Conservation (phyloP, 2,113 vertebrate species). For the Gymnogyps californianus region DNA sequence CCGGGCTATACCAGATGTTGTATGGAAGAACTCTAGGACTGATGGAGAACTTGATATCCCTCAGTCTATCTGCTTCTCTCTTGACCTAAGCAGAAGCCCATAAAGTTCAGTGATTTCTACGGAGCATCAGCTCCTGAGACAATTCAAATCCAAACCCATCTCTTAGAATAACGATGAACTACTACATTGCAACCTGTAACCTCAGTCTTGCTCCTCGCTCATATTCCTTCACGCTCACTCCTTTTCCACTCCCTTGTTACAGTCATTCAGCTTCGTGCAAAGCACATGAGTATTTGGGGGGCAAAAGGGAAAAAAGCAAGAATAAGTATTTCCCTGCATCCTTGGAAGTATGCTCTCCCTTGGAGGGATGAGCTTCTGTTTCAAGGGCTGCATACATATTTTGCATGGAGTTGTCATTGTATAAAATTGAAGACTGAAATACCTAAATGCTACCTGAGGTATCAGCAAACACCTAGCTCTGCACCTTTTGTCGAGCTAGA, state of each 20-base stretch:
- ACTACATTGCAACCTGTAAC: not conserved
- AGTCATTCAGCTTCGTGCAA: not conserved
- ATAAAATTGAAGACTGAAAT: not conserved
- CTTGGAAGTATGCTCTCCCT: not conserved
- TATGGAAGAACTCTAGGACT: not conserved
- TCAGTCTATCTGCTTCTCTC: not conserved
- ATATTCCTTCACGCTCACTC: not conserved
- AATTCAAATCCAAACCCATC: not conserved
- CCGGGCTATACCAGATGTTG: not conserved
- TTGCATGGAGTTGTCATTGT: not conserved
- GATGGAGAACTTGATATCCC: not conserved
- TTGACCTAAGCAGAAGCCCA: not conserved
- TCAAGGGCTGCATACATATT: not conserved
- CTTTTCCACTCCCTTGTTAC: not conserved
- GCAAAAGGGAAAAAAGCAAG: not conserved
- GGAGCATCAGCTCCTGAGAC: not conserved
- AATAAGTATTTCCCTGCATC: not conserved
- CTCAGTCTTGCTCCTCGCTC: not conserved
- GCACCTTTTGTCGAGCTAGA: not conserved
- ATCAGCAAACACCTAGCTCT: not conserved
- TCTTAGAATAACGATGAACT: not conserved
- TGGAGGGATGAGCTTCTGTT: not conserved
- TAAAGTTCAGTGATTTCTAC: not conserved
- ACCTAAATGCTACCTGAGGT: not conserved
- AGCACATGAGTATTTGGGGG: rapidly evolving